Evolutionary conservation across 2,797 vertebrate genomes (phyloP).

Genomic region (Ctenopoma kingsleyae): DNA sequence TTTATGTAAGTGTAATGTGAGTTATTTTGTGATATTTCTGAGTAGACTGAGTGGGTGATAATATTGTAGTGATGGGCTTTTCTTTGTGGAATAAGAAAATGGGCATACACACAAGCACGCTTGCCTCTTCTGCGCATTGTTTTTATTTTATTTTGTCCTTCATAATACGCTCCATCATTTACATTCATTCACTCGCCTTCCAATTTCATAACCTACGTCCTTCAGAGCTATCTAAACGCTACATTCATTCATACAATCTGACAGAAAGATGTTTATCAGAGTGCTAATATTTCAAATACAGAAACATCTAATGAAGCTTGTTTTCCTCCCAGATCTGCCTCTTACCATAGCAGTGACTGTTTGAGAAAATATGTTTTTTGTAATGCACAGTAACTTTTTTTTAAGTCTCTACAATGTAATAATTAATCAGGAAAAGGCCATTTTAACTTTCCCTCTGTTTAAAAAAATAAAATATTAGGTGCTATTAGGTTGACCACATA

Average conservation of each 20-base stretch:
- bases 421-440: too few species aligned
- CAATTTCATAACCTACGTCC: not conserved
- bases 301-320: not conserved
- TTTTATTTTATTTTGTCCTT: not conserved
- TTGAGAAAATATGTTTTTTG: too few species aligned
- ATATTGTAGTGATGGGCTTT: conserved; percentile 19
- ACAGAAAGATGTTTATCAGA: not conserved
- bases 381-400: too few species aligned
- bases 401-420: too few species aligned
- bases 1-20: conserved; percentile 32
- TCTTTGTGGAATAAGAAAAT: conserved; percentile 26
- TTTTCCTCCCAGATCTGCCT: too few species aligned
- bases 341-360: too few species aligned
- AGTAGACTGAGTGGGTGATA: conserved; percentile 30
- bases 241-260: not conserved
- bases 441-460: too few species aligned
- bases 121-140: not conserved
- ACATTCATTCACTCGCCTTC: conserved; percentile 1
- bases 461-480: too few species aligned
- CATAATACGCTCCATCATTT: not conserved
- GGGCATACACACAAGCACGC: not conserved
- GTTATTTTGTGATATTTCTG: conserved; percentile 14
- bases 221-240: conserved; percentile 14
- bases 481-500: too few species aligned
- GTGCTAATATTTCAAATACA: not conserved